Base-by-base conservation (phyloP, 2,113 vertebrate genomes). In the Hiodon alosoides region DNA sequence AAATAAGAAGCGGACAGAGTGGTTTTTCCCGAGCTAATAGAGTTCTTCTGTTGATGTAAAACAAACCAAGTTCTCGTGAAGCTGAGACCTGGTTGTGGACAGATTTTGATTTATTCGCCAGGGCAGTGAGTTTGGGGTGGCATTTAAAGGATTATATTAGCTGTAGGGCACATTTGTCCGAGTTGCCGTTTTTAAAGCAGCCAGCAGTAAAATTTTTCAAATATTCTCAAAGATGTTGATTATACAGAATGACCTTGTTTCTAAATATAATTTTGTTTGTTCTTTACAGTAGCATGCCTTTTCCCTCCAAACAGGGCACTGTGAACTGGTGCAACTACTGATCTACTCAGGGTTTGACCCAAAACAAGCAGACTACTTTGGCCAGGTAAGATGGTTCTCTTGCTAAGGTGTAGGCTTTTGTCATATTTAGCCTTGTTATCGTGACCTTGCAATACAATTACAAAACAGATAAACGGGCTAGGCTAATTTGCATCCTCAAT, bases 301-400 rank as follows among this genome's bases (percentile, higher is more conserved):
- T 54, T 46, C 31, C 7, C 54, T 61, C 16, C 7, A 9, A 57
- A 54, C 76, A 77, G 83, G 83, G 51, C 64, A 83, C 64, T 78
- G 80, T 73, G 83, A 85, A 77, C 74, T 85, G 65, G 72, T 76
- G 46, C 81, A 76, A 11, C 71, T 85, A 60, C 69, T 85, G 31
- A 79, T 83, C 73, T 82, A 83, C 76, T 82, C 80, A 54, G 82
- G 83, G 69, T 77, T 79, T 31, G 76, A 77, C 60, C 83, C 83
- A n/a, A 74, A 62, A 50, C 75, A 77, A 67, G 47, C 51, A 54
- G 78, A 81, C 60, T 14, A 48, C 53, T 78, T 83, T 77, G 79
- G 80, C 53, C 54, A 81, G 79, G 79, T 83, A 79, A 81, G 83
- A 14, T 10, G 31, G 31, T 31, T 31, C 31, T 31, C 31, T 31